These are phyloP conservation scores for Tragelaphus imberbis DNA, from an alignment of 2,113 vertebrate genomes.

Conservation along the genomic window DNA sequence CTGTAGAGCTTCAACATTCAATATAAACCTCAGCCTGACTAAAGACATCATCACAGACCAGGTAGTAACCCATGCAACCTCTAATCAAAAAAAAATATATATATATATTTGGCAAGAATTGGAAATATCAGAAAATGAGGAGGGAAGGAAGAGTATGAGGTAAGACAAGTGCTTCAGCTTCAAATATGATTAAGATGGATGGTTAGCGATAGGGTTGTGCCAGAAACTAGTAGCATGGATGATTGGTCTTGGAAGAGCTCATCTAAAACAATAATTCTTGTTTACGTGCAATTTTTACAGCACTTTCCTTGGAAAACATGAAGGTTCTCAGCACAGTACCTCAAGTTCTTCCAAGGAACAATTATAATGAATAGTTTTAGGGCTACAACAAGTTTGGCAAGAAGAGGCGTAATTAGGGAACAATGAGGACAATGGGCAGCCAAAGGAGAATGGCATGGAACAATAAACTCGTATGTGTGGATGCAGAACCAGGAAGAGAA, in stretches of 20 bases:
- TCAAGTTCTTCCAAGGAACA: slow-evolving; percentile 31
- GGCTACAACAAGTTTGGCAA: background rate
- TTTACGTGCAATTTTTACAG: slow-evolving; percentile 44
- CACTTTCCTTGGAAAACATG: slow-evolving; percentile 42
- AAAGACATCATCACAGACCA: background rate
- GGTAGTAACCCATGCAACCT: background rate
- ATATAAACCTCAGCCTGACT: background rate
- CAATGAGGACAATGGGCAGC: background rate
- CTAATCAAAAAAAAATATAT: background rate
- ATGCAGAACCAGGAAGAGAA: background rate
- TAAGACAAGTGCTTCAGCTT: background rate
- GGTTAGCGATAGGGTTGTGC: background rate
- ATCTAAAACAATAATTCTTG: slow-evolving; percentile 54
- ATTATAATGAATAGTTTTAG: background rate
- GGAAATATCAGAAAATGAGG: slow-evolving; percentile 9
- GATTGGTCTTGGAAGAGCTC: slow-evolving; percentile 20
- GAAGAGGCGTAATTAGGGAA: background rate
- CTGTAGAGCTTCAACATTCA: background rate
- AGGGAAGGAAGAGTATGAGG: background rate
- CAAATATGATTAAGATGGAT: slow-evolving; percentile 33
- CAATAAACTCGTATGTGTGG: background rate
- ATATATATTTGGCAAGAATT: slow-evolving; percentile 5
- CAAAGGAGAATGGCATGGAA: background rate
- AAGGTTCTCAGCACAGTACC: background rate
- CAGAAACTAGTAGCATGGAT: slow-evolving; percentile 42